A percentile compares a stretch with the other conserved stretches of the same genome.
Conservation (phyloP, 2,888 invertebrate species). For the Sepiola atlantica region DNA sequence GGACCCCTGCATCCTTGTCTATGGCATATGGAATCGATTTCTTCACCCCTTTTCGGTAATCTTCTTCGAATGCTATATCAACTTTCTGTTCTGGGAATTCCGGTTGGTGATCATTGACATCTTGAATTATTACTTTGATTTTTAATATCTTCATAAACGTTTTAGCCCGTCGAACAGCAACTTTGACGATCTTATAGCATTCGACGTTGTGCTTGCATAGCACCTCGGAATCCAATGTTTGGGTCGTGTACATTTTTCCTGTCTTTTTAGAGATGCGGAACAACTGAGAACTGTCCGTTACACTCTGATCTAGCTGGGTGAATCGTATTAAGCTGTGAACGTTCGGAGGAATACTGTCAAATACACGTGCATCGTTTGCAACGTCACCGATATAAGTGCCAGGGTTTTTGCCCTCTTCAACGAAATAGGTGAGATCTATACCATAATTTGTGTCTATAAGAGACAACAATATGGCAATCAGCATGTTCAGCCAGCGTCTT, state of each 20-base stretch:
- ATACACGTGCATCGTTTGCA: neutral
- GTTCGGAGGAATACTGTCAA: neutral
- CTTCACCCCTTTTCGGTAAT: neutral
- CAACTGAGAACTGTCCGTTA: neutral
- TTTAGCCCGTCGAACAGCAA: neutral
- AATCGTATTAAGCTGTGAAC: neutral
- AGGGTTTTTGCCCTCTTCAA: neutral
- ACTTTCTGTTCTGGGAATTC: neutral
- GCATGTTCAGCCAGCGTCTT: neutral
- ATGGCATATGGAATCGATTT: neutral
- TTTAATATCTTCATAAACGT: slow-evolving; percentile 20
- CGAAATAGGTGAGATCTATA: neutral
- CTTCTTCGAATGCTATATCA: neutral
- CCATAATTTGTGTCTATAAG: neutral
- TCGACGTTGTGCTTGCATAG: neutral
- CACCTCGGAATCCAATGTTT: neutral
- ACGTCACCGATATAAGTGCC: neutral
- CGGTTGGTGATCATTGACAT: neutral
- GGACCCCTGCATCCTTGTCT: slow-evolving; percentile 12
- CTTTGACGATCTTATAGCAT: neutral
- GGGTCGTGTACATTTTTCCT: neutral
- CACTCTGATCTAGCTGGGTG: neutral
- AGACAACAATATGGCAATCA: neutral
- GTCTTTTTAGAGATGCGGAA: neutral
- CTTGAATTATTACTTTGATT: neutral